Conservation (phyloP, 2,113 vertebrate genomes). For the Hassar affinis region DNA sequence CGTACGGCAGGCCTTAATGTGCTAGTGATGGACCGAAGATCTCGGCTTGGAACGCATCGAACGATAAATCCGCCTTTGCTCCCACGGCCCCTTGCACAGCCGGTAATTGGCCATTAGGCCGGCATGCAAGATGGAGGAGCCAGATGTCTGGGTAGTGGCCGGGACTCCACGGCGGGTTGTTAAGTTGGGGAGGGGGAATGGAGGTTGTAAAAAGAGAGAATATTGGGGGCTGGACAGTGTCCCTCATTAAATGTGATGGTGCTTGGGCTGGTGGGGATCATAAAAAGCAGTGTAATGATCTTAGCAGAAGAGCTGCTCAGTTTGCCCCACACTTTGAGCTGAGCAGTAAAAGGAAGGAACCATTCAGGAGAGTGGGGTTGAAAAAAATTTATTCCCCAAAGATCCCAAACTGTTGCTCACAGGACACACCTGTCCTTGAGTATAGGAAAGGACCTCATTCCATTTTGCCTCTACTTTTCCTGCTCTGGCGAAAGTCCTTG, state of each 20-base stretch:
- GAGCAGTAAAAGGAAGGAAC: conserved; percentile 10
- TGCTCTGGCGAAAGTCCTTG: conserved; percentile 15
- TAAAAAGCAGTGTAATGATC: conserved; percentile 42
- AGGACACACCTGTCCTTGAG: conserved; percentile 30
- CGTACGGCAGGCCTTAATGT: conserved; percentile 41
- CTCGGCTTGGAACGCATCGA: conserved; percentile 24
- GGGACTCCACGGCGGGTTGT: conserved; percentile 39
- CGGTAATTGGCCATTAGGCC: conserved; percentile 46
- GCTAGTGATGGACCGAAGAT: conserved; percentile 46
- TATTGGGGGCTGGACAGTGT: conserved; percentile 43
- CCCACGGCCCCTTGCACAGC: conserved; percentile 28
- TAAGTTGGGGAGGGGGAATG: conserved; percentile 33
- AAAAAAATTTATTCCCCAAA: conserved; percentile 8
- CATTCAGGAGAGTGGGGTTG: background rate
- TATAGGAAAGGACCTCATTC: conserved; percentile 18
- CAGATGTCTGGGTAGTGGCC: conserved; percentile 46
- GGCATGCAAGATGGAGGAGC: conserved; percentile 45
- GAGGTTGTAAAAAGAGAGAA: conserved; percentile 40
- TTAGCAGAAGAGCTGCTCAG: conserved; percentile 37
- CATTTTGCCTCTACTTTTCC: background rate
- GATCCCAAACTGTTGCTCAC: conserved; percentile 41
- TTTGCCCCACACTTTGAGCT: conserved; percentile 29
- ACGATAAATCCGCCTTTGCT: conserved; percentile 42
- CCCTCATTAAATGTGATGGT: conserved; percentile 40
- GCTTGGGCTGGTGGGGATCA: conserved; percentile 22